Percentiles rank a stretch among this genome's conserved stretches.
Conservation (phyloP, 2,888 invertebrate species). For the Chloroclystis v-ata region DNA sequence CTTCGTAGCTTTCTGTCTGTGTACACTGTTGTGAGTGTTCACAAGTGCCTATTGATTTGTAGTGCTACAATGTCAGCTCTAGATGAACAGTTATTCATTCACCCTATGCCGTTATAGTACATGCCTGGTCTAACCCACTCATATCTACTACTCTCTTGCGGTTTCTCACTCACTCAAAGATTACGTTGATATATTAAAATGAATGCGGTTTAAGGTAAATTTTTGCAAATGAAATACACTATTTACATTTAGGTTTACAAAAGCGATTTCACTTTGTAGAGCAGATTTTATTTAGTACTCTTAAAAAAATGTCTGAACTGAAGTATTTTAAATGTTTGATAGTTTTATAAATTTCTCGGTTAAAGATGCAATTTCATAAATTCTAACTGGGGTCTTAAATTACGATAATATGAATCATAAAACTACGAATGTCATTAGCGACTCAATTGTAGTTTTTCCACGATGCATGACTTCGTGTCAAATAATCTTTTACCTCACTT, state of each 20-base stretch:
- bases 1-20: neutral
- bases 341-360: no score
- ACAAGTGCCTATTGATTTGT: conserved; percentile 6
- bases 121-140: conserved; percentile 31
- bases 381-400: no score
- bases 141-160: conserved; percentile 39
- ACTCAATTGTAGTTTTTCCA: no score
- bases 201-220: conserved; percentile 51
- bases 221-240: conserved; percentile 62
- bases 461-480: no score
- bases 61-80: conserved; percentile 10
- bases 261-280: conserved; percentile 49
- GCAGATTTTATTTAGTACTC: conserved; percentile 54
- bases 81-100: conserved; percentile 20
- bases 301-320: conserved; percentile 32
- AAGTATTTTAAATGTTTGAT: no score
- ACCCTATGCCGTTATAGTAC: conserved; percentile 8
- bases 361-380: no score
- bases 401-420: no score
- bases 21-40: neutral
- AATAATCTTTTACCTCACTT: no score
- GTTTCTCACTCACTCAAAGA: conserved; percentile 54
- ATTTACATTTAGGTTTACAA: conserved; percentile 52
- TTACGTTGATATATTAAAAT: conserved; percentile 71
- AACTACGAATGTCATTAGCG: no score